Evolutionary conservation across 2,888 invertebrate genomes (phyloP), one percentile per base, ranked within the genome.

Genomic region (Pseudococcus viburni): DNA sequence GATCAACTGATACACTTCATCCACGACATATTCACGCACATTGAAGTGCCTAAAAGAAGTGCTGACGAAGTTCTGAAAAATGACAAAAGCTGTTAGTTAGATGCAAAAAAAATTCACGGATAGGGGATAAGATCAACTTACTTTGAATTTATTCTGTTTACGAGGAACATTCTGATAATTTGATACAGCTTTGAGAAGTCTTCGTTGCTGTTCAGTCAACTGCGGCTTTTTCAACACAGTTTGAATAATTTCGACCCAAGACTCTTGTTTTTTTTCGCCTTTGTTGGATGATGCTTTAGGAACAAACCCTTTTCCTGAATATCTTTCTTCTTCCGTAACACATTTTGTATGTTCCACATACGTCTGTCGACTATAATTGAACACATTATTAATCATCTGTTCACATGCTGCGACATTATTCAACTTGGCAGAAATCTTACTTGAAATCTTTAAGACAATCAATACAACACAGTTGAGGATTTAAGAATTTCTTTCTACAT

Each of bases 401-500:
- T 59, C 85, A 80, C 2, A n/a, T n/a, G 17, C n/a, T 85, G 5
- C 83, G 51, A 2, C 77, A 77, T n/a, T 59, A 83, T 17, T 85
- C 7, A 68, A 68, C 77, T 15, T 73, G 89, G 15, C 51, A 33
- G 26, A 68, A 83, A 88, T 33, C 87, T 89, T 33, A 89, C 89
- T 89, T 64, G 55, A 89, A 89, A 89, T 89, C 89, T 55, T 88
- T 85, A 15, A 89, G 84, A 46, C 89, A 89, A 42, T 89, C 89
- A 0, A 89, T 84, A 33, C 89, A 89, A 59, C 89, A 89, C n/a
- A 89, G 85, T 42, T 89, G 89, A 22, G 88, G 86, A 11, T 84
- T 80, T 12, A 84, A 84, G 42, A 85, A 68, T 64, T 89, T 89
- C 0, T 87, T 88, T 64, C 87, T 89, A 22, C 89, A 89, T 73